These are phyloP conservation scores for Xerus inauris DNA, from an alignment of 2,113 vertebrate species.

Conservation along the genomic window DNA sequence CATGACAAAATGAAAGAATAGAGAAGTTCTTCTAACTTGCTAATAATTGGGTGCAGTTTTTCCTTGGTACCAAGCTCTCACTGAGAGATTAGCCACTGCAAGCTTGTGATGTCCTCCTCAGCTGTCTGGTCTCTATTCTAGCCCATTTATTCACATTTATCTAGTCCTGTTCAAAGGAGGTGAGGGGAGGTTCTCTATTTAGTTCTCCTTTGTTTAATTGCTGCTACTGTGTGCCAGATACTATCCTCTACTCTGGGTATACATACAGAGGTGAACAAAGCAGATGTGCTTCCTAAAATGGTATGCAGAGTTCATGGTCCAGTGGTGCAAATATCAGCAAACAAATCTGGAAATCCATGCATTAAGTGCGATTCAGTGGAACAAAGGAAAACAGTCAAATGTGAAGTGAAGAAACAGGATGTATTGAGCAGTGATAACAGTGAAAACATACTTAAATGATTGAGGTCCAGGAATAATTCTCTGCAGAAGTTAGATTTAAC, in stretches of 20 bases:
- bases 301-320: neutral
- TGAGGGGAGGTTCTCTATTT: neutral
- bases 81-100: neutral
- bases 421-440: neutral
- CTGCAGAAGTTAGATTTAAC: neutral
- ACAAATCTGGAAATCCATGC: neutral
- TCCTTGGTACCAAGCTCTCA: neutral
- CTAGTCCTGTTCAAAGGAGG: neutral
- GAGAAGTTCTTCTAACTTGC: neutral
- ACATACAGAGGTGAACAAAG: neutral
- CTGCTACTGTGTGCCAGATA: neutral
- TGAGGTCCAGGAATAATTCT: neutral
- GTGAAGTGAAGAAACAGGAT: neutral
- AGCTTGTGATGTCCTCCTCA: neutral
- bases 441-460: neutral
- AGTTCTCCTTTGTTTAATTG: slow-evolving; percentile 12
- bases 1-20: neutral
- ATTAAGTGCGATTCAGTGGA: neutral
- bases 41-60: neutral
- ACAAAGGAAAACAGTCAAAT: neutral
- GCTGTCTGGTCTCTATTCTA: neutral
- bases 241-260: neutral
- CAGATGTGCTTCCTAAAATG: neutral
- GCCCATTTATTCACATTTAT: neutral
- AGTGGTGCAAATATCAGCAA: neutral